Evolutionary conservation across 2,888 invertebrate genomes (phyloP), one percentile per base, ranked within the genome.

Genomic region (Clepsis dumicolana): DNA sequence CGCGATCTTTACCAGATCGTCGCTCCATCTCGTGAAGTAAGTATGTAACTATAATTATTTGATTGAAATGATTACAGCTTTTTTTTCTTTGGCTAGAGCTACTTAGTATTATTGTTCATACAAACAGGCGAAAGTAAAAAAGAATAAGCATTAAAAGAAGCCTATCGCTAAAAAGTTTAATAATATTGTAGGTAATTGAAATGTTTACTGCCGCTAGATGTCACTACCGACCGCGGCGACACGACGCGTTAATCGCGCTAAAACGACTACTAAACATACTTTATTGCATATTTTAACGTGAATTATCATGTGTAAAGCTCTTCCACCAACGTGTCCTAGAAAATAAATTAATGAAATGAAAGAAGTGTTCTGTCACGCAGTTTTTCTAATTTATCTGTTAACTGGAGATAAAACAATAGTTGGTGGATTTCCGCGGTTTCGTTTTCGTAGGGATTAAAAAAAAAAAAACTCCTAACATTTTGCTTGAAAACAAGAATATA

Each of bases 201-300:
- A 53, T 54, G 41, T 64, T 54, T 54, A 54, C 21, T 16, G 1
- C 48, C 27, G 25, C 38, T 54, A 54, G 54, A 54, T 54, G 54
- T 54, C 54, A n/a, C 54, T 18, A 7, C 16, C 3, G 3, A 12
- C 29, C 32, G 18, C 63, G 27, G n/a, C 54, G 41, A 54, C 29
- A 63, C 53, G 12, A 25, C 24, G 38, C 63, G 53, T 63, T 63
- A 54, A 41, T 41, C 27, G 29, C 21, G 21, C 29, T 5, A 18
- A 29, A 64, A 54, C 41, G 21, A 27, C 54, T 41, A 41, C 21
- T 32, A 7, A 54, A 64, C 53, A 54, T 54, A 54, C 27, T 64
- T 54, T 64, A 64, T 54, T 16, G 54, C 53, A 54, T 64, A 54
- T 63, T 64, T 29, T 56, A 54, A 25, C 18, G 54, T 64, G 63